Evolutionary conservation across 2,797 vertebrate species (phyloP), one percentile per base, ranked within the genome.

Genomic region (Enteromius afrohamiltoni): DNA sequence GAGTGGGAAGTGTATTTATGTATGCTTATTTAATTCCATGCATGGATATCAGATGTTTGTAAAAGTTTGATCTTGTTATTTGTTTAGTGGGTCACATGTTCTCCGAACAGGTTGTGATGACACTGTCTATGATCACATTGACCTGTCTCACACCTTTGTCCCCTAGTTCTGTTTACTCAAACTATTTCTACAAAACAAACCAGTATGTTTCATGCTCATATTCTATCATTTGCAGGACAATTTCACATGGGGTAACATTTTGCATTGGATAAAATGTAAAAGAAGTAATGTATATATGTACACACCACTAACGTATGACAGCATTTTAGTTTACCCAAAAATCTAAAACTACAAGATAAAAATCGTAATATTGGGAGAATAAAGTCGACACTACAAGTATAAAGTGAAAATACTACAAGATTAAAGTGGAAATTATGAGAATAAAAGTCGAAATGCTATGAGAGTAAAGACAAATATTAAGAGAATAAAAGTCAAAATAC

Each of bases 81-180:
- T 86, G 62, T 65, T 88, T 82, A 85, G 49, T 1, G 45, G 40
- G 47, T 58, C 83, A 85, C 84, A 51, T 79, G 37, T 60, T 65
- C 23, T 87, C 85, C 47, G 82, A 40, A 78, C 2, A 65, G 92
- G 94, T 93, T 93, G 86, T 53, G 83, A 60, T 92, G 93, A 94
- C 93, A 90, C 85, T 90, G 90, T 89, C 85, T 86, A 73, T 62
- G 91, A 91, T 91, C 91, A 88, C 16, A 75, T 34, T 86, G 85
- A 55, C 84, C 70, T 58, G 49, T n/a, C 81, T 58, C 77, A 85
- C 58, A 89, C 80, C 76, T 90, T 87, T 89, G 86, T 84, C 86
- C 85, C 77, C 58, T 58, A 58, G 74, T 68, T 26, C 26, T 55
- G 49, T 86, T 71, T 67, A 42, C 31, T 86, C 62, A 73, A 34